phyloP scores from a whole-genome alignment of 1,140 invertebrate species.

The Metopolophium dirhodum region DNA sequence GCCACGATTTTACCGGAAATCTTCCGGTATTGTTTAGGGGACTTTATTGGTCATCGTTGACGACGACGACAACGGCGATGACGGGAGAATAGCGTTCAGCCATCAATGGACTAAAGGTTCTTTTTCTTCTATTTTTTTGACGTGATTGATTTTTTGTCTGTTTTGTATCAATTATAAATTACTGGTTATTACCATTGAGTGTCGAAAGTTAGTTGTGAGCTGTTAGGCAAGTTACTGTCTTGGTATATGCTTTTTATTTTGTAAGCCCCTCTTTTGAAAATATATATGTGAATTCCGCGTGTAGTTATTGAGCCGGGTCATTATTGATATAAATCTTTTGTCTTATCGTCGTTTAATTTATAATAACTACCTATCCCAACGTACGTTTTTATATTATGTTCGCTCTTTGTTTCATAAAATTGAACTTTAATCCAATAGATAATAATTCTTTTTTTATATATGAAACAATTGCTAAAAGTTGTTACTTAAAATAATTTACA shows the following conservation, averaged over 20 bases:
- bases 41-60: not conserved
- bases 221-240: not conserved
- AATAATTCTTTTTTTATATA: not conserved
- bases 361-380: not conserved
- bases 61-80: not conserved
- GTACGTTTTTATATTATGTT: not conserved
- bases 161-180: not conserved
- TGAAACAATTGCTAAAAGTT: not conserved
- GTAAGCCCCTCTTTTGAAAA: not conserved
- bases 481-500: not conserved
- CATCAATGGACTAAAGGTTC: conserved; percentile 9
- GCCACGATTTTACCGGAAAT: not conserved
- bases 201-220: not conserved
- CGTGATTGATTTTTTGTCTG: not conserved
- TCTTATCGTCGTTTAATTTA: not conserved
- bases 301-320: not conserved
- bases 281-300: not conserved
- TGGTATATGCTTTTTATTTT: not conserved
- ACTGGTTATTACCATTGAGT: not conserved
- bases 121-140: not conserved
- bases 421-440: not conserved
- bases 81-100: not conserved
- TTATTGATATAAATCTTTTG: not conserved
- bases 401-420: not conserved
- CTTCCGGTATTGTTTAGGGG: not conserved